Base-by-base conservation (phyloP, 2,888 invertebrate species). In the Hypolimnas misippus region DNA sequence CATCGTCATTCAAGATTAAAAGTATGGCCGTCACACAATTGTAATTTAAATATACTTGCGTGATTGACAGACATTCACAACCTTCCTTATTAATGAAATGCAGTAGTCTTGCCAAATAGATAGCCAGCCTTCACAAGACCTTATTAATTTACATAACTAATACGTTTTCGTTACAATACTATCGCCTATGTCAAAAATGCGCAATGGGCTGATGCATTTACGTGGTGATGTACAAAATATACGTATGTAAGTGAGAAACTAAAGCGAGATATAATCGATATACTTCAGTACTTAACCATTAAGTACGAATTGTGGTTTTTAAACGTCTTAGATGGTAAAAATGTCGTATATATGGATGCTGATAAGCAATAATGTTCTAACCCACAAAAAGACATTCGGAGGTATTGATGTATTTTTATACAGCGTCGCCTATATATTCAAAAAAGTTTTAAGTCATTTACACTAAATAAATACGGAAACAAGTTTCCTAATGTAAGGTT, bases 1-100 rank as follows among this genome's bases (percentile, higher is more conserved):
- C 12, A 44, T 44, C 21, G 19, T 46, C n/a, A 46, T 46, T 46
- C 44, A 46, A 21, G n/a, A 5, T 21, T 46, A 40, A 14, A 40
- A 25, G n/a, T 21, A 46, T 21, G 21, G 44, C 19, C 44, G 12
- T 46, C 21, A 46, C 5, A 21, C 44, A 46, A 21, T 46, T 21
- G 12, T 12, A 46, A 19, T 46, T 46, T 21, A 19, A 46, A 46
- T 46, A 21, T n/a, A 46, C 21, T 8, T 46, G 12, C 33, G 8
- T 42, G 44, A 21, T 46, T 46, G 44, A 46, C 21, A 44, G 44
- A 8, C 21, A 21, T 21, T 21, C 5, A 46, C 44, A 46, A 21
- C 21, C 12, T 46, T 5, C 10, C 1, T n/a, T 21, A n/a, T 3
- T 21, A 46, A 21, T 46, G 12, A 46, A 46, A 46, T 46, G n/a